phyloP scores from a whole-genome alignment of 2,113 vertebrate genomes.

The Hippocampus zosterae region DNA sequence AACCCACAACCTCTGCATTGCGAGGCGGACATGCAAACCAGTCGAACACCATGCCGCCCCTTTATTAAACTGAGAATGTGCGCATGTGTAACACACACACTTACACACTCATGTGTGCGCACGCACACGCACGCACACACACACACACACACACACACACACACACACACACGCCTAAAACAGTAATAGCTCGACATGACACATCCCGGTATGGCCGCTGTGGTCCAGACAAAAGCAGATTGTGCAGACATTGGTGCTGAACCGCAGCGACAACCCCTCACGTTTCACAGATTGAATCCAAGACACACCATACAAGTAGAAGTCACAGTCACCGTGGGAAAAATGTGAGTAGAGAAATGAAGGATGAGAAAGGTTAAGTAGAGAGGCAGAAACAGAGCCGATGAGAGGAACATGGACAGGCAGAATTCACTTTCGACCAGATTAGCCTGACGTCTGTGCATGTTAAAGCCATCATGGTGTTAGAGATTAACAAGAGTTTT shows the following conservation, averaged over 20 bases:
- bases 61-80: slow-evolving; percentile 24
- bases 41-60: too few species aligned
- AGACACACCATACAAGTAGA: slow-evolving; percentile 1
- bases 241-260: slow-evolving; percentile 49
- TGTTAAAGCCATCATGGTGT: slow-evolving; percentile 67
- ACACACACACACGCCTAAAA: slow-evolving; percentile 3
- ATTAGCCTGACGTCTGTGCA: slow-evolving; percentile 48
- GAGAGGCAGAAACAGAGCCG: slow-evolving; percentile 8
- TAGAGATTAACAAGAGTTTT: slow-evolving; percentile 45
- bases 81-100: slow-evolving; percentile 2
- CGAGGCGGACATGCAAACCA: too few species aligned
- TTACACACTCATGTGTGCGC: too few species aligned
- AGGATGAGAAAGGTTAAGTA: slow-evolving; percentile 3
- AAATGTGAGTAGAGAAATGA: neutral
- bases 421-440: slow-evolving; percentile 20
- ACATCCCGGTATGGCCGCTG: slow-evolving; percentile 46
- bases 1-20: too few species aligned
- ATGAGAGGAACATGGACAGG: slow-evolving; percentile 8
- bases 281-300: neutral
- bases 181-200: slow-evolving; percentile 45
- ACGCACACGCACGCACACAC: slow-evolving; percentile 5
- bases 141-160: too few species aligned
- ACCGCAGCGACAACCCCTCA: slow-evolving; percentile 39
- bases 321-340: neutral
- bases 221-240: slow-evolving; percentile 53